A percentile compares a stretch with the other conserved stretches of the same genome.
Evolutionary conservation across 1,140 invertebrate species (phyloP).

Genomic region (Probaryconus sp.): DNA sequence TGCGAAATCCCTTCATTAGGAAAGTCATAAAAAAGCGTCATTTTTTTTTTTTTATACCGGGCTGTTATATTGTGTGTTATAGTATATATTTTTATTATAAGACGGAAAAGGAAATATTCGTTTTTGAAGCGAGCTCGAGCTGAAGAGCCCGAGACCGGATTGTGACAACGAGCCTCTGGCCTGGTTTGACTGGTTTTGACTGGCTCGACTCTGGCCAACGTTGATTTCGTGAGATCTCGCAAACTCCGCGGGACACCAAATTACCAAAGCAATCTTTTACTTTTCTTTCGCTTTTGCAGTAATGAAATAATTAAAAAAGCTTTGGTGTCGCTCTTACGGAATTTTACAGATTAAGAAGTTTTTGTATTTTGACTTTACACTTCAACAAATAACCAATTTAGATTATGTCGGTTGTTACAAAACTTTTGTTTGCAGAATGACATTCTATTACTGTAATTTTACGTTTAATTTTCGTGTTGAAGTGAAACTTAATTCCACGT

Average conservation of each 20-base stretch:
- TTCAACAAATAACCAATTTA: not conserved
- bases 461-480: no score
- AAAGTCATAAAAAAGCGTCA: no score
- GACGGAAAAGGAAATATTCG: constrained; percentile 4
- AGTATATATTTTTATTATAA: not conserved
- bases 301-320: constrained; percentile 20
- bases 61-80: not conserved
- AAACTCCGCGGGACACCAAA: constrained; percentile 11
- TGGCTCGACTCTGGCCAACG: constrained; percentile 1
- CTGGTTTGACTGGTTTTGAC: constrained; percentile 14
- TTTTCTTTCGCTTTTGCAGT: not conserved
- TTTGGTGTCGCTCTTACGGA: constrained; percentile 4
- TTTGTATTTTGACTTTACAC: not conserved
- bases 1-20: no score
- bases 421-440: no score
- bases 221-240: not conserved
- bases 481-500: no score
- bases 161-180: constrained; percentile 18
- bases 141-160: constrained; percentile 2
- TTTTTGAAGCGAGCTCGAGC: constrained; percentile 14
- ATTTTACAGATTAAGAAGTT: constrained; percentile 1
- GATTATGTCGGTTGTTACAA: no score
- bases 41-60: not conserved
- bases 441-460: no score
- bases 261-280: constrained; percentile 7